Evolutionary conservation across 2,113 vertebrate species (phyloP).

Genomic region (Gracilinanus agilis): DNA sequence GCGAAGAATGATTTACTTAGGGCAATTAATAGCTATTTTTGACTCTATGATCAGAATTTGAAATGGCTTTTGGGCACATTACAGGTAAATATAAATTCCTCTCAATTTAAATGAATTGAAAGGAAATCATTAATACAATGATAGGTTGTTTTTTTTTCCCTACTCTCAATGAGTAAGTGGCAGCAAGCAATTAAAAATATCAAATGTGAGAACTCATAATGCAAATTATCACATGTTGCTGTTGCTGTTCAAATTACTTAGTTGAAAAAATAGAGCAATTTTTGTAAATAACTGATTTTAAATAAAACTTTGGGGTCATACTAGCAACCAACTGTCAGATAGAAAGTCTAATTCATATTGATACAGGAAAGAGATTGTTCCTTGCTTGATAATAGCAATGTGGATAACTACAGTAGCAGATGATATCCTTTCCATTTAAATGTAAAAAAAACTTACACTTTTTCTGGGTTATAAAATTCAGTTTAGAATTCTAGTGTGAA

Average conservation of each 20-base stretch:
- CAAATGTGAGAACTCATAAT: background rate
- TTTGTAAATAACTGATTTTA: slow-evolving; percentile 5
- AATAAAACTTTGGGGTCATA: slow-evolving; percentile 1
- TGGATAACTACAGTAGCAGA: background rate
- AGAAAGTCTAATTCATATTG: background rate
- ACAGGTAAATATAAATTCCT: background rate
- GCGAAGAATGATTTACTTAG: background rate
- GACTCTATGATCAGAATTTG: background rate
- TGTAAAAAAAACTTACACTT: background rate
- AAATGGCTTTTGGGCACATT: background rate
- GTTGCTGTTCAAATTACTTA: background rate
- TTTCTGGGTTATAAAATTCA: background rate
- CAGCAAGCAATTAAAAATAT: slow-evolving; percentile 15
- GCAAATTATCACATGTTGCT: slow-evolving; percentile 4
- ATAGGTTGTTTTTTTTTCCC: slow-evolving; percentile 17
- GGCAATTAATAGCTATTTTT: slow-evolving; percentile 50
- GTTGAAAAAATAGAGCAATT: background rate
- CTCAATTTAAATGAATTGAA: slow-evolving; percentile 9
- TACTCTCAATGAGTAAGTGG: background rate
- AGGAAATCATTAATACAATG: slow-evolving; percentile 5
- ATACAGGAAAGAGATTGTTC: background rate
- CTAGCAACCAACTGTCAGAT: background rate
- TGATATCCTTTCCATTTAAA: background rate
- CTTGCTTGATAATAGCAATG: background rate
- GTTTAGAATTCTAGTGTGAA: background rate